A percentile compares a stretch with the other conserved stretches of the same genome.
Conservation (phyloP, 2,797 vertebrate genomes). For the Gymnothorax reevesii region DNA sequence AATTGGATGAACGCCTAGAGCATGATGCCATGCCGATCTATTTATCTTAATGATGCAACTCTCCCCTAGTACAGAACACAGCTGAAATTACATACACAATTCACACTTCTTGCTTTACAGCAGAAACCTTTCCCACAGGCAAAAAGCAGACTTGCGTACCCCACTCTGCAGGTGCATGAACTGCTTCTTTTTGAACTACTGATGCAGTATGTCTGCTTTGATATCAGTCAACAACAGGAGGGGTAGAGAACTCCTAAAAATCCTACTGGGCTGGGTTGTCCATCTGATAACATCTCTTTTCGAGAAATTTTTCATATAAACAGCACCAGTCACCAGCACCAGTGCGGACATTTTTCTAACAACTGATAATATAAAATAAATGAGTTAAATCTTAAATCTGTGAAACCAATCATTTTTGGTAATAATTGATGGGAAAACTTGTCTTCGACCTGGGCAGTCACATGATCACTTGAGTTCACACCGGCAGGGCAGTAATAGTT, state of each 20-base stretch:
- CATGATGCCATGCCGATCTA: not conserved
- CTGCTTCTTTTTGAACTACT: not conserved
- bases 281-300: conserved; percentile 10
- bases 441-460: too few relatives aligned
- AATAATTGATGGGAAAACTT: too few relatives aligned
- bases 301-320: conserved; percentile 37
- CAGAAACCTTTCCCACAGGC: not conserved
- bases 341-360: too few relatives aligned
- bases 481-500: too few relatives aligned
- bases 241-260: not conserved
- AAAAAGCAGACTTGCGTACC: not conserved
- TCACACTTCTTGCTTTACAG: not conserved
- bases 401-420: too few relatives aligned
- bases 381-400: too few relatives aligned
- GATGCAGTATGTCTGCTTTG: not conserved
- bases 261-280: conserved; percentile 4
- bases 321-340: too few relatives aligned
- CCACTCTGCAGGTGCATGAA: not conserved
- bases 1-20: not conserved
- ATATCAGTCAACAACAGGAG: not conserved
- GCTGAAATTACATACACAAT: not conserved
- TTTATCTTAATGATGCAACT: not conserved
- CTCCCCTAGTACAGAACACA: not conserved
- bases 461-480: too few relatives aligned
- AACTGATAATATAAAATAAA: too few relatives aligned